phyloP scores from a whole-genome alignment of 2,113 vertebrate species.

The Brachyhypopomus occidentalis region DNA sequence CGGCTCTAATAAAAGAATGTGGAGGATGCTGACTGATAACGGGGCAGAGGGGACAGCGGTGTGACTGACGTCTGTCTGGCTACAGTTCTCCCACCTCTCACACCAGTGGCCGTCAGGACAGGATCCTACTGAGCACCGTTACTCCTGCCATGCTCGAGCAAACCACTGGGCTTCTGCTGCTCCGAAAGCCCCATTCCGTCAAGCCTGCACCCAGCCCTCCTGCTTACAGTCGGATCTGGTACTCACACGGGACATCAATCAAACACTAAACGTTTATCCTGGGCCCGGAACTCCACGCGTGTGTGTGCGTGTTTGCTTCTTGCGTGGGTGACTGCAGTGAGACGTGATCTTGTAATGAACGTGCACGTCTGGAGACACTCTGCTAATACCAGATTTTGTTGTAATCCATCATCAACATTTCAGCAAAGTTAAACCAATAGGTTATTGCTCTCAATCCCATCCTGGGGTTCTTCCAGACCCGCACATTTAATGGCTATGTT shows the following conservation, averaged over 20 bases:
- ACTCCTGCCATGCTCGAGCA: slow-evolving; percentile 60
- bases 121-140: slow-evolving; percentile 44
- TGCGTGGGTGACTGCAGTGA: too few species aligned
- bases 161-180: slow-evolving; percentile 58
- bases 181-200: slow-evolving; percentile 41
- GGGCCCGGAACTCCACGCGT: neutral
- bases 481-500: too few species aligned
- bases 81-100: slow-evolving; percentile 4
- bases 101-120: slow-evolving; percentile 5
- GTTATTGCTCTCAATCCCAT: too few species aligned
- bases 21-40: slow-evolving; percentile 50
- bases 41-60: slow-evolving; percentile 35
- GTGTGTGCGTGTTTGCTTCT: slow-evolving; percentile 4
- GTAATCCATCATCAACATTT: too few species aligned
- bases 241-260: slow-evolving; percentile 43
- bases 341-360: too few species aligned
- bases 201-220: slow-evolving; percentile 46
- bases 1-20: slow-evolving; percentile 54
- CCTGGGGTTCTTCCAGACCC: too few species aligned
- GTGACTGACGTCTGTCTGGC: slow-evolving; percentile 40
- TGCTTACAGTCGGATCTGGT: slow-evolving; percentile 30
- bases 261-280: neutral
- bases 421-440: too few species aligned
- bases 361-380: too few species aligned
- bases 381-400: too few species aligned